These are phyloP conservation scores for Gadus chalcogrammus DNA, from an alignment of 2,113 vertebrate species.

Conservation along the genomic window DNA sequence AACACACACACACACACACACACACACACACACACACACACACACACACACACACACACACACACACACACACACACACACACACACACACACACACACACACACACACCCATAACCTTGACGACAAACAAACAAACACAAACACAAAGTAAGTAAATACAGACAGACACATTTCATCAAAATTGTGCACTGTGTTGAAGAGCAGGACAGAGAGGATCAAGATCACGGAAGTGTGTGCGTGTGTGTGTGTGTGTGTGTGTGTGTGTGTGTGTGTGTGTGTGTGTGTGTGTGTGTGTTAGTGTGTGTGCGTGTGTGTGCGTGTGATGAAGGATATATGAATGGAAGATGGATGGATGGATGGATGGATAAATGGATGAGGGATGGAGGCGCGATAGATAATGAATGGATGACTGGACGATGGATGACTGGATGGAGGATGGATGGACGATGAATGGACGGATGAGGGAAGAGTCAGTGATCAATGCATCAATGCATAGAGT, in stretches of 20 bases:
- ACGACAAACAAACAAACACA: slow-evolving; percentile 19
- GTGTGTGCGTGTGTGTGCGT: too few relatives aligned
- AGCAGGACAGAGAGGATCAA: too few relatives aligned
- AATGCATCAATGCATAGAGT: slow-evolving; percentile 13
- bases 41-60: slow-evolving; percentile 26
- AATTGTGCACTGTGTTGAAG: neutral
- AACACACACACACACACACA: slow-evolving; percentile 3
- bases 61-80: slow-evolving; percentile 19
- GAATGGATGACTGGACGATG: too few relatives aligned
- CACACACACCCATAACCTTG: neutral
- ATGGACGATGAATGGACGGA: neutral
- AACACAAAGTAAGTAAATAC: slow-evolving; percentile 27
- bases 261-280: too few relatives aligned
- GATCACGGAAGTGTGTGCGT: too few relatives aligned
- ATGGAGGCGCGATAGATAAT: too few relatives aligned
- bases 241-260: too few relatives aligned
- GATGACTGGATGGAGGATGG: neutral
- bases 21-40: neutral
- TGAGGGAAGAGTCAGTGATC: neutral
- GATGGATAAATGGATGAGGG: too few relatives aligned
- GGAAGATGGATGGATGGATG: too few relatives aligned
- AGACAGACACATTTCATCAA: neutral
- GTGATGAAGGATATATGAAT: too few relatives aligned
- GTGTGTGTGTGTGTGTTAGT: too few relatives aligned
- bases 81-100: slow-evolving; percentile 14